Evolutionary conservation across 2,113 vertebrate species (phyloP).

Genomic region (Varanus salvator): DNA sequence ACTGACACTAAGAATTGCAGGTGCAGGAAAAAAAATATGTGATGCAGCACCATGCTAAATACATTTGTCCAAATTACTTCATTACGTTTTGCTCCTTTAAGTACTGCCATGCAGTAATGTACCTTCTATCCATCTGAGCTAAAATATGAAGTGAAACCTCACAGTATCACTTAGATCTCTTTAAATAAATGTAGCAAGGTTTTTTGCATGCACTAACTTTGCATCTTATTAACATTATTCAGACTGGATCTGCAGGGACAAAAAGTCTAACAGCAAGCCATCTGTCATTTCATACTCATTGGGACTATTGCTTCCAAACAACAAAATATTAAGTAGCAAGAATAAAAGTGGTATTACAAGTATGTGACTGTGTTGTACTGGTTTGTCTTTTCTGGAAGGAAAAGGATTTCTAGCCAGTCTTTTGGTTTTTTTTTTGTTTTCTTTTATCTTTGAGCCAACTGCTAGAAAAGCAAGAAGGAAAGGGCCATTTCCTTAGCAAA

Average conservation of each 20-base stretch:
- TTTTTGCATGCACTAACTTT: constrained; percentile 37
- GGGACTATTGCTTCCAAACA: constrained; percentile 45
- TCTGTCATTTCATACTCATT: constrained; percentile 43
- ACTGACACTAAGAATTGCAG: background rate
- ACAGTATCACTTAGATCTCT: constrained; percentile 40
- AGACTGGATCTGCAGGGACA: constrained; percentile 27
- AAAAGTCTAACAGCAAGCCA: constrained; percentile 46
- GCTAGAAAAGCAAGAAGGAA: background rate
- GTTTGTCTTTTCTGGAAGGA: background rate
- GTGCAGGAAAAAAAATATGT: no score
- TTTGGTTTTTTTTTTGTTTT: background rate
- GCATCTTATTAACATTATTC: constrained; percentile 49
- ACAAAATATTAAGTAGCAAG: constrained; percentile 42
- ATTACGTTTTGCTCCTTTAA: constrained; percentile 4
- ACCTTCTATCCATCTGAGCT: constrained; percentile 31
- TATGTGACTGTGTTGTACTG: constrained; percentile 3
- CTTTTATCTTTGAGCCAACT: background rate
- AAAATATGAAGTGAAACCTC: constrained; percentile 33
- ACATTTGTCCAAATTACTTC: background rate
- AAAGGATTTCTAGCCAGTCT: background rate
- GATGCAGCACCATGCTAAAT: background rate
- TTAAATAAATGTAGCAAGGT: constrained; percentile 45
- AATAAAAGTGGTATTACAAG: constrained; percentile 27
- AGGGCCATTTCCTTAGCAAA: background rate
- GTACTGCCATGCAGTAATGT: constrained; percentile 15